Evolutionary conservation across 2,113 vertebrate species (phyloP), one percentile per base, ranked within the genome.

Genomic region (Macquaria ambigua): DNA sequence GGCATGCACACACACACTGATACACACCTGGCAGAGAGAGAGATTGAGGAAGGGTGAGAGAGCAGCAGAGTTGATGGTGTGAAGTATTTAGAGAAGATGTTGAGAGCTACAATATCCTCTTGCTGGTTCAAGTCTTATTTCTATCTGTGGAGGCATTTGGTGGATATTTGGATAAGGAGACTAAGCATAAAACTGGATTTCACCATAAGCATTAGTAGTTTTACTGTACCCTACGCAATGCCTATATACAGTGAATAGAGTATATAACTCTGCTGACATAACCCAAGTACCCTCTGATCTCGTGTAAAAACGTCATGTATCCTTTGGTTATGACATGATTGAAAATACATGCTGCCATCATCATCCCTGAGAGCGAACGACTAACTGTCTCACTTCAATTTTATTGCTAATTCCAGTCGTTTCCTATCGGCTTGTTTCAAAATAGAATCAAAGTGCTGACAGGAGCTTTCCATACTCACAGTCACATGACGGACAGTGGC

Each of bases 401-500:
- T 88, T 76, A 53, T n/a, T 71, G 55, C 59, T 43, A 71, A 82
- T 78, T 90, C 48, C 15, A 67, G 56, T 20, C n/a, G 3, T 23
- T 39, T 83, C 1, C 8, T 39, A 46, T 85, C 86, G 74, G 56
- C 66, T 62, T 18, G 3, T 80, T 85, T 81, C 52, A 81, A 80
- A 92, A 84, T 85, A 85, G 79, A 86, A 56, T 31, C 52, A 64
- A 59, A 77, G 79, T 85, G 89, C 88, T 90, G 92, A 92, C 77
- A 55, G 67, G 64, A 76, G 41, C 25, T 83, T 87, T 91, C 88
- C 84, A 50, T 31, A 2, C 63, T 58, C 75, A 53, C 25, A 37
- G 43, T 88, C 88, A 85, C 82, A 91, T 82, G 90, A 87, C 28
- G 41, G 74, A 64, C 74, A 58, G 28, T 71, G 66, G 62, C 69